Evolutionary conservation across 2,888 invertebrate species (phyloP).

Genomic region (Ophion ventricosus): DNA sequence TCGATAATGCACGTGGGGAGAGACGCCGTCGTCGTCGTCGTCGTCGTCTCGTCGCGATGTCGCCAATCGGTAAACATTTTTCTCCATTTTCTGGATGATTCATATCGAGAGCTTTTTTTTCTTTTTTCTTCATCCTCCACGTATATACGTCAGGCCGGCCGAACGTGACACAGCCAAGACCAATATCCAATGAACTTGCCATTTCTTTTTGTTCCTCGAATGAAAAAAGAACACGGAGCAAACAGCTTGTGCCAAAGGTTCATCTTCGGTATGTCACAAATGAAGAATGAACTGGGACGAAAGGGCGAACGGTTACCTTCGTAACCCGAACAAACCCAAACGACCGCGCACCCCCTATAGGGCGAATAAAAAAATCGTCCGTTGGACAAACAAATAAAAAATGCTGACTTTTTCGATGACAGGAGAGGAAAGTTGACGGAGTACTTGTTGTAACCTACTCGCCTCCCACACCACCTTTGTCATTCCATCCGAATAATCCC

Average conservation of each 20-base stretch:
- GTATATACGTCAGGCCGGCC: neutral
- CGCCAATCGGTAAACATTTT: constrained; percentile 58
- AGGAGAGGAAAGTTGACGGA: too few species aligned
- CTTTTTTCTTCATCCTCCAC: neutral
- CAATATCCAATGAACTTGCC: neutral
- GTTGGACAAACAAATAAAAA: too few species aligned
- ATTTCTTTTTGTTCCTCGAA: neutral
- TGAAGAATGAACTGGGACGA: neutral
- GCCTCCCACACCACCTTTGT: too few species aligned
- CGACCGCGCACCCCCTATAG: too few species aligned
- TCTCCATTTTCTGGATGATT: constrained; percentile 24
- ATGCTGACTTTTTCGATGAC: too few species aligned
- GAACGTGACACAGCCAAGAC: neutral
- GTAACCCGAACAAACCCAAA: neutral
- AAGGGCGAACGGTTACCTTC: neutral
- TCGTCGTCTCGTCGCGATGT: constrained; percentile 59
- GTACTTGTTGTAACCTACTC: too few species aligned
- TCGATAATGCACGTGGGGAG: constrained; percentile 65
- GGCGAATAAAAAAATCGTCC: too few species aligned
- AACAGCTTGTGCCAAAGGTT: neutral
- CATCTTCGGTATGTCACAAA: neutral
- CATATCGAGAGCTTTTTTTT: constrained; percentile 11
- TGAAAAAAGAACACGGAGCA: neutral
- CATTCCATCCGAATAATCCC: too few species aligned
- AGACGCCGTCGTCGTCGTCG: constrained; percentile 55